Evolutionary conservation across 2,888 invertebrate genomes (phyloP), one percentile per base, ranked within the genome.

Genomic region (Calliphora vomitoria): DNA sequence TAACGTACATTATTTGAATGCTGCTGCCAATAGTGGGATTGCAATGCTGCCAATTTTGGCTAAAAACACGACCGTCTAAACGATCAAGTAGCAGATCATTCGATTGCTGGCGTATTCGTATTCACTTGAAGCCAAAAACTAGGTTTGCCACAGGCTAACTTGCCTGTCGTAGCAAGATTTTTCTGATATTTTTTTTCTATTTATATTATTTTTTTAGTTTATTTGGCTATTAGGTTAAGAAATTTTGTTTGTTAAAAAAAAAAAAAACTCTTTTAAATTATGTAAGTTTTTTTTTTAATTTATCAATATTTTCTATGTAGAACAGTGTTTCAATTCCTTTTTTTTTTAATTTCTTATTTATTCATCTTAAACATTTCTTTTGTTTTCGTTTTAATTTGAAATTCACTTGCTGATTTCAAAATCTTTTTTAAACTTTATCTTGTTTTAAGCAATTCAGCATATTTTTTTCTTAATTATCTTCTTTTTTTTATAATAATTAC

Each of bases 141-240:
- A 64, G 85, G 69, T 82, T 82, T 87, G 58, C 85, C 78, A 66
- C 60, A 58, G 75, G 76, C 75, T 10, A 6, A n/a, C 55, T 66
- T 53, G 64, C 50, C 35, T 5, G 38, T 69, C n/a, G 47, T 47
- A 41, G 53, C 64, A 15, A 72, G 55, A 80, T 81, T 75, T 85
- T 72, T 58, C 8, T 62, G 6, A 15, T 53, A 44, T 62, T 44
- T 35, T 71, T 66, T 66, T 18, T 53, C 3, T 60, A 25, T n/a
- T 5, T 53, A 62, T 20, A 58, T n/a, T 35, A 38, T 64, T 53
- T 31, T 25, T 62, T 31, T 25, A 11, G n/a, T 71, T 78, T 44
- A 69, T 53, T 82, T 76, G 62, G 62, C 62, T 53, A 53, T 50
- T 69, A 35, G 15, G 69, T 44, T 69, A 55, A 20, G 55, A 18